Conservation (phyloP, 2,113 vertebrate species). For the Paracanthobrama guichenoti region DNA sequence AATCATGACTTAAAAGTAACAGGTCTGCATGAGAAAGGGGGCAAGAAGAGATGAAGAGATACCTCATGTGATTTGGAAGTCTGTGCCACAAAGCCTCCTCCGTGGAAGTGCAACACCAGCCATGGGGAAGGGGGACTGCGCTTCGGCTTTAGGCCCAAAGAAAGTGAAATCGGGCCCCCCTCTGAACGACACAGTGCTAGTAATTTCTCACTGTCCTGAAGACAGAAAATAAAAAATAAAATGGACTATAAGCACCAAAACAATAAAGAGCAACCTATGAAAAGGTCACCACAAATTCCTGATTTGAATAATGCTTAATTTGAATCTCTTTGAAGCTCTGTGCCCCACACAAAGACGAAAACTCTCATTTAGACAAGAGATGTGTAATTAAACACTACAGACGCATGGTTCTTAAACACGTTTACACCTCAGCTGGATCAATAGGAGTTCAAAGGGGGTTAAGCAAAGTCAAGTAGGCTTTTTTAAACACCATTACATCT, state of each 20-base stretch:
- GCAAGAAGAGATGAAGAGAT: neutral
- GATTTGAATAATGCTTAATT: neutral
- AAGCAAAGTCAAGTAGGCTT: constrained; percentile 56
- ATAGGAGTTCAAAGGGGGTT: constrained; percentile 51
- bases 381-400: neutral
- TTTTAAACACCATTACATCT: constrained; percentile 42
- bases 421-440: constrained; percentile 25
- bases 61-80: constrained; percentile 92
- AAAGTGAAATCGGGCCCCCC: constrained; percentile 75
- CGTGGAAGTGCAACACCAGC: constrained; percentile 86
- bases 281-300: neutral
- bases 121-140: constrained; percentile 74
- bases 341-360: constrained; percentile 15
- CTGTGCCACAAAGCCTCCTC: constrained; percentile 91
- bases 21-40: neutral
- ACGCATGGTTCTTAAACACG: neutral
- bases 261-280: constrained; percentile 17
- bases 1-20: neutral
- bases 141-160: constrained; percentile 76
- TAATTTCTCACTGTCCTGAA: constrained; percentile 83
- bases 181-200: constrained; percentile 76
- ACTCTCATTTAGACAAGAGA: constrained; percentile 6
- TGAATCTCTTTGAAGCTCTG: neutral
- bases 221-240: neutral
- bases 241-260: neutral